Percentiles rank a stretch among this genome's conserved stretches.
Conservation (phyloP, 2,888 invertebrate species). For the Copidosoma aretas region DNA sequence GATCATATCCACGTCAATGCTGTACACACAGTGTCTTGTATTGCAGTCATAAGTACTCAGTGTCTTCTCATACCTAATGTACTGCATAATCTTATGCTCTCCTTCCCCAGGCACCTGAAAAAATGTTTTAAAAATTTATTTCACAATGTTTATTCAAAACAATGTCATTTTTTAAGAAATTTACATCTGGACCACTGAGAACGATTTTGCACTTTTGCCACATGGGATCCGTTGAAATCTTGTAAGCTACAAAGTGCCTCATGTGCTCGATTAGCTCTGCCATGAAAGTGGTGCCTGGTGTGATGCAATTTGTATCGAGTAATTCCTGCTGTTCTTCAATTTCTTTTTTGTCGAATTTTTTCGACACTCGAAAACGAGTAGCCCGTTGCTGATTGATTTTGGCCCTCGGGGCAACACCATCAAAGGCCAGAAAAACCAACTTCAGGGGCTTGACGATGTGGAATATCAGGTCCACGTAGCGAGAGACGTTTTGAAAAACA, state of each 20-base stretch:
- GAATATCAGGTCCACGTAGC: conserved; percentile 88
- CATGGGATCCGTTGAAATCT: conserved; percentile 81
- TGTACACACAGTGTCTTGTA: conserved; percentile 95
- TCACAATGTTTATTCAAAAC: neutral
- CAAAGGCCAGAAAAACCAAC: conserved; percentile 95
- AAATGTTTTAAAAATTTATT: neutral
- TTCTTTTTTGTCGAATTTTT: conserved; percentile 71
- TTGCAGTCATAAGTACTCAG: conserved; percentile 86
- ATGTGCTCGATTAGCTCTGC: conserved; percentile 83
- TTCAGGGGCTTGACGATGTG: conserved; percentile 92
- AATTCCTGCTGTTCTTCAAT: conserved; percentile 78
- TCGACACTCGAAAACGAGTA: conserved; percentile 86
- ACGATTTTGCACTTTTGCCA: conserved; percentile 89
- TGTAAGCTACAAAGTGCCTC: conserved; percentile 83
- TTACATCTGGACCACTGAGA: conserved; percentile 92
- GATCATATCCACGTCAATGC: conserved; percentile 96
- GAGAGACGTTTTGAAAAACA: conserved; percentile 89
- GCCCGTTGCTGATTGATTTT: conserved; percentile 99
- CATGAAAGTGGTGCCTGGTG: conserved; percentile 96
- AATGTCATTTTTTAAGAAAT: neutral
- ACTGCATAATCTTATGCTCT: conserved; percentile 99
- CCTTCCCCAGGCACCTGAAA: conserved; percentile 91
- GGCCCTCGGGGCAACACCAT: conserved; percentile 95
- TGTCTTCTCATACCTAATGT: conserved; percentile 86
- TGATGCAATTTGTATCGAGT: conserved; percentile 98